Percentiles rank a stretch among this genome's conserved stretches.
Evolutionary conservation across 2,797 vertebrate genomes (phyloP).

Genomic region (Nyctalus aviator): DNA sequence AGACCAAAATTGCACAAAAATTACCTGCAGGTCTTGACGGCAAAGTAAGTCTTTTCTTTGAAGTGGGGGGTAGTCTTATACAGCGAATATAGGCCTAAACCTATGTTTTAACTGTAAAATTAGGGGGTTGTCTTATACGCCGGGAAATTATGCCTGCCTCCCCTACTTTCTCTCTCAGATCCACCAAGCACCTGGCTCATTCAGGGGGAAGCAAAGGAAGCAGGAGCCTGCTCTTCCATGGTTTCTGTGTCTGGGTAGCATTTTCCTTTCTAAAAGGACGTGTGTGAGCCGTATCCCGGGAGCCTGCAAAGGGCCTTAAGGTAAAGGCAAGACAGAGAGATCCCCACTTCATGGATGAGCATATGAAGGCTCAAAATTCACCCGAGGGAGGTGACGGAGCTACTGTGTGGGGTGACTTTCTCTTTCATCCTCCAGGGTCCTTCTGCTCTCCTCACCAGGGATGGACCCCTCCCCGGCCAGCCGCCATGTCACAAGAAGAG

Average conservation of each 20-base stretch:
- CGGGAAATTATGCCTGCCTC: not conserved
- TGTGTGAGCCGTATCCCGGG: not conserved
- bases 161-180: not conserved
- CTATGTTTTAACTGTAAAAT: no score
- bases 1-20: no score
- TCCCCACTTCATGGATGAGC: not conserved
- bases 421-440: not conserved
- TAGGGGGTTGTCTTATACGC: no score
- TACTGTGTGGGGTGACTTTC: not conserved
- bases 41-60: no score
- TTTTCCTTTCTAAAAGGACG: not conserved
- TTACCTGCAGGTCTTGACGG: no score
- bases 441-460: accelerated
- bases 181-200: not conserved
- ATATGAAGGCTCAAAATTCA: not conserved
- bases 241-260: not conserved
- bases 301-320: not conserved
- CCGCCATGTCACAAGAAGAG: not conserved
- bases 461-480: not conserved
- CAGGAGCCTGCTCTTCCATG: not conserved
- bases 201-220: not conserved
- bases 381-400: accelerated
- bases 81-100: no score
- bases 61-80: no score
- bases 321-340: not conserved